phyloP scores from a whole-genome alignment of 2,797 vertebrate genomes.

The Anguilla marmorata region DNA sequence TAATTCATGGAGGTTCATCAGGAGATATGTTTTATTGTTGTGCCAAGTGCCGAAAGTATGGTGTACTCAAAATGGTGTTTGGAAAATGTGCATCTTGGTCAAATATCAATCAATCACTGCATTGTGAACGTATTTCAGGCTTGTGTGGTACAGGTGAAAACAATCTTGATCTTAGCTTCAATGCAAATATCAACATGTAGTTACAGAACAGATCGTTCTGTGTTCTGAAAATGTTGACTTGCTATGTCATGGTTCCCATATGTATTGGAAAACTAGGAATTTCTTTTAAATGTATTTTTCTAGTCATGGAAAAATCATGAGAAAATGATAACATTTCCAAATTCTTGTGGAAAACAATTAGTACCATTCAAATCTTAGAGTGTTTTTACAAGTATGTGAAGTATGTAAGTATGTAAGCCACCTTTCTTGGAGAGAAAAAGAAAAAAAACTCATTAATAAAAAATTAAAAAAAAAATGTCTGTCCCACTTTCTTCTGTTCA shows the following conservation, averaged over 20 bases:
- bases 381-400: too few species aligned
- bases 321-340: too few species aligned
- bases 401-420: too few species aligned
- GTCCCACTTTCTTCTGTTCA: conserved; percentile 20
- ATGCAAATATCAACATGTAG: not conserved
- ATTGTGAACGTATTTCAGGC: conserved; percentile 52
- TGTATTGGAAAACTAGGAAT: too few species aligned
- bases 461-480: conserved; percentile 1
- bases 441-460: not conserved
- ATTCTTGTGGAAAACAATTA: too few species aligned
- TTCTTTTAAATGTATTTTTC: too few species aligned
- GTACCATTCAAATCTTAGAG: too few species aligned
- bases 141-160: conserved; percentile 54
- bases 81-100: conserved; percentile 59
- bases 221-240: too few species aligned
- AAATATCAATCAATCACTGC: conserved; percentile 58
- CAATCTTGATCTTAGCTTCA: not conserved
- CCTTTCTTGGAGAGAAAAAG: too few species aligned
- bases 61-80: conserved; percentile 61
- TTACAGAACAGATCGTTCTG: not conserved
- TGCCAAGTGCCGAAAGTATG: conserved; percentile 55
- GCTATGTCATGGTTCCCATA: too few species aligned
- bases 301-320: too few species aligned
- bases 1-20: conserved; percentile 34
- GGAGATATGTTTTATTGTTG: conserved; percentile 28